phyloP scores from a whole-genome alignment of 2,113 vertebrate species.

The Porphyrio hochstetteri region DNA sequence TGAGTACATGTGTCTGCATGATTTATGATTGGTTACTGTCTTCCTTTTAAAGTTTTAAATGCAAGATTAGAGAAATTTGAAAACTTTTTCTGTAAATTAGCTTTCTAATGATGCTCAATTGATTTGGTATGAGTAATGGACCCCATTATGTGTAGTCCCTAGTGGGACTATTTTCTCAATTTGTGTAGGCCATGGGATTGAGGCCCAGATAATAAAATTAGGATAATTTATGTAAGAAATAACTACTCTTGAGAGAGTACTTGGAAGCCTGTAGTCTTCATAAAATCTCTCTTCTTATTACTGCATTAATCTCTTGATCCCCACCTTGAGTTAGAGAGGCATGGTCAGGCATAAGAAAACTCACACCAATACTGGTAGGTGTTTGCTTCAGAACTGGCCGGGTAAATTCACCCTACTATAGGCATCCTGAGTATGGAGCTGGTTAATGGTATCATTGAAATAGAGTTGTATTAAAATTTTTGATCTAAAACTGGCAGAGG shows the following conservation, averaged over 20 bases:
- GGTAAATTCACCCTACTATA: neutral
- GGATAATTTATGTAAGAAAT: neutral
- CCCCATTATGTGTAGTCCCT: neutral
- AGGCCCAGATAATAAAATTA: neutral
- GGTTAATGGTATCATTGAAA: neutral
- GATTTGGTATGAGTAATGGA: neutral
- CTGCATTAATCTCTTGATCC: neutral
- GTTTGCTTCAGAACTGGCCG: neutral
- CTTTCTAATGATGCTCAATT: neutral
- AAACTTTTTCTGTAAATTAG: neutral
- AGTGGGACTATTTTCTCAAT: neutral
- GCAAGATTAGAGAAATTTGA: neutral
- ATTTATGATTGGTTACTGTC: neutral
- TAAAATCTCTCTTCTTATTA: neutral
- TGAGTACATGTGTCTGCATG: neutral
- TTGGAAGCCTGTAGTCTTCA: neutral
- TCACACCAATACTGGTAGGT: neutral
- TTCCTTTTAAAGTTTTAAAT: neutral
- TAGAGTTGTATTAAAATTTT: neutral
- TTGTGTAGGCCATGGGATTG: neutral
- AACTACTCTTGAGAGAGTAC: neutral
- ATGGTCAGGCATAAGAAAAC: neutral
- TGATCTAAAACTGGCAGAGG: neutral
- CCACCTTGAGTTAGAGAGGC: neutral
- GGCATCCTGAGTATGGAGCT: accelerated